phyloP scores from a whole-genome alignment of 2,797 vertebrate species.

The Smutsia gigantea region DNA sequence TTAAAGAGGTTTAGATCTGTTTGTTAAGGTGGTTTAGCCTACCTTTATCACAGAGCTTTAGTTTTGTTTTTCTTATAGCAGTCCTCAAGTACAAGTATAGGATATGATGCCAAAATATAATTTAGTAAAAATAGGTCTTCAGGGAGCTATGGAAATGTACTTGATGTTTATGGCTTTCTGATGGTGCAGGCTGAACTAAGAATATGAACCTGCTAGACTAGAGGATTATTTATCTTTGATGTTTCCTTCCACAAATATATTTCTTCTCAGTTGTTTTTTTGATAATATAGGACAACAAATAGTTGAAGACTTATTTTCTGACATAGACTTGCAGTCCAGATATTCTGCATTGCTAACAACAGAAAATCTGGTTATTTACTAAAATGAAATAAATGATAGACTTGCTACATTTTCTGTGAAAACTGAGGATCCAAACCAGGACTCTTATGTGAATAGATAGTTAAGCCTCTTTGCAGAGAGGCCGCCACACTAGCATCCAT shows the following conservation, averaged over 20 bases:
- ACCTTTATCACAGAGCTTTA: neutral
- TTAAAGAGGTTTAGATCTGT: neutral
- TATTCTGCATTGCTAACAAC: neutral
- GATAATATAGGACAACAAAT: neutral
- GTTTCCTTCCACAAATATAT: neutral
- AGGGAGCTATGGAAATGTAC: neutral
- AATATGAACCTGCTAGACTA: neutral
- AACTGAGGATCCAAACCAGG: neutral
- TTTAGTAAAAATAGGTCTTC: neutral
- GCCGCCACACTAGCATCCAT: neutral
- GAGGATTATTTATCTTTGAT: neutral
- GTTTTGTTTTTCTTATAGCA: neutral
- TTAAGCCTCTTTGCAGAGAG: neutral
- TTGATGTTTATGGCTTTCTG: neutral
- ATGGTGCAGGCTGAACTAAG: neutral
- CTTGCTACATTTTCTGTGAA: neutral
- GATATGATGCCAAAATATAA: neutral
- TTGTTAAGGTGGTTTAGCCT: neutral
- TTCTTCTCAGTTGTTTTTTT: neutral
- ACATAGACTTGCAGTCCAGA: neutral
- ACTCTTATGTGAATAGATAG: neutral
- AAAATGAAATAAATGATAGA: slow-evolving; percentile 26
- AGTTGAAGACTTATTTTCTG: slow-evolving; percentile 8
- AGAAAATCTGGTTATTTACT: slow-evolving; percentile 6
- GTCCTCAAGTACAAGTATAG: neutral